Evolutionary conservation across 2,888 invertebrate species (phyloP).

Genomic region (Rhagonycha lutea): DNA sequence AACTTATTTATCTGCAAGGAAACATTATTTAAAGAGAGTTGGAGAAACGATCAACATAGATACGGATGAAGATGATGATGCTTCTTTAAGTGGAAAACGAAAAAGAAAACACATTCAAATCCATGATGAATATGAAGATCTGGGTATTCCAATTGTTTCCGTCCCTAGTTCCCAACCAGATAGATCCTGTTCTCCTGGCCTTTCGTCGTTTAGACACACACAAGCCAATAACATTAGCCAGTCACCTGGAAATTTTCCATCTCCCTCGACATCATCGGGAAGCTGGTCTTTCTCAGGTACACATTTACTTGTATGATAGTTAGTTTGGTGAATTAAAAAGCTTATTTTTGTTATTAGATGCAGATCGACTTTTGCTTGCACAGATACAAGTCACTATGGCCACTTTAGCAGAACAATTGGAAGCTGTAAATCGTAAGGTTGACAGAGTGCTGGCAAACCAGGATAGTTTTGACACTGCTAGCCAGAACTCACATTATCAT

Average conservation of each 20-base stretch:
- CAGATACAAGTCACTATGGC: constrained; percentile 1
- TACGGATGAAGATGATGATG: background rate
- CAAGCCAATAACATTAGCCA: no score
- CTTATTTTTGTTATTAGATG: background rate
- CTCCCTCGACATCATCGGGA: background rate
- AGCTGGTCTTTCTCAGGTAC: background rate
- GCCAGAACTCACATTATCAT: background rate
- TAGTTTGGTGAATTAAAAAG: background rate
- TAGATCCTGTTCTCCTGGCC: no score
- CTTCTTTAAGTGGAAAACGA: no score
- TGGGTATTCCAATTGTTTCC: background rate
- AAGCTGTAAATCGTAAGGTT: background rate
- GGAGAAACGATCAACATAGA: constrained; percentile 5
- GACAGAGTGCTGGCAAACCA: constrained; percentile 4
- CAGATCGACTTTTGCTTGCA: constrained; percentile 5
- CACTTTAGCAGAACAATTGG: constrained; percentile 1
- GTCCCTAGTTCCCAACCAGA: no score
- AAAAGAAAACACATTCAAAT: background rate
- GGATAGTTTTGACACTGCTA: background rate
- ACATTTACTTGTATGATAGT: background rate
- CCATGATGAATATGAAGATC: background rate
- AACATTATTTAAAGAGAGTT: constrained; percentile 6
- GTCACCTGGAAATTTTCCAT: no score
- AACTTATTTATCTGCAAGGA: background rate
- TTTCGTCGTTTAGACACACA: no score